Evolutionary conservation across 2,113 vertebrate species (phyloP).

Genomic region (Dendropsophus ebraccatus): DNA sequence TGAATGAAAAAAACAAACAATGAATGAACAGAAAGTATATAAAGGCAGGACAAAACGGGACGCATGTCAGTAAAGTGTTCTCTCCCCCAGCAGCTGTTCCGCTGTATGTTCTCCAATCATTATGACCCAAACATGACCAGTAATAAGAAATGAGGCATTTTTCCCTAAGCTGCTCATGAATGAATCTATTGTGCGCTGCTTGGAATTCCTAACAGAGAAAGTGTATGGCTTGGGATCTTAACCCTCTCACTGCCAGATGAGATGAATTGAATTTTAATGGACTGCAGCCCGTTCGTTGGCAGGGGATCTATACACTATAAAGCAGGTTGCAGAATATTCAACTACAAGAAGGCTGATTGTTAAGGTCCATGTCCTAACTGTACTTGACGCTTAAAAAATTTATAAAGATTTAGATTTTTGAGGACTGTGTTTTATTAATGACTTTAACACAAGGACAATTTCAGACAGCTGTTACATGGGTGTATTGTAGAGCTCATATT

Average conservation of each 20-base stretch:
- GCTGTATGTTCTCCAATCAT: slow-evolving; percentile 25
- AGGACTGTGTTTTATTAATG: no score
- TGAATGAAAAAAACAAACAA: background rate
- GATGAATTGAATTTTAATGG: slow-evolving; percentile 1
- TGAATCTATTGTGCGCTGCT: slow-evolving; percentile 27
- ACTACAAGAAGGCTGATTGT: background rate
- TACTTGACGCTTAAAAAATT: background rate
- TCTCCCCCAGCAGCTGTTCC: slow-evolving; percentile 15
- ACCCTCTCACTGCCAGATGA: background rate
- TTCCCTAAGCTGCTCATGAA: slow-evolving; percentile 41
- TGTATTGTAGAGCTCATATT: background rate
- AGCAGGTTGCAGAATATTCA: background rate
- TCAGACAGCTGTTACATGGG: background rate
- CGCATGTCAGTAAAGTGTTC: background rate
- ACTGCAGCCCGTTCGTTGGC: background rate
- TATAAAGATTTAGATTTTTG: no score
- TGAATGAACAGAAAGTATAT: no score
- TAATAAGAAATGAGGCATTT: slow-evolving; percentile 22
- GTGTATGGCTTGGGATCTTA: slow-evolving; percentile 34
- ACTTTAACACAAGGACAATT: background rate
- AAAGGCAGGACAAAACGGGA: background rate
- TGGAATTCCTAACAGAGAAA: slow-evolving; percentile 22
- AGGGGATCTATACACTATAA: background rate
- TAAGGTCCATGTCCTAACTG: background rate
- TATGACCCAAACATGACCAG: slow-evolving; percentile 41